A percentile compares a stretch with the other conserved stretches of the same genome.
Conservation (phyloP, 1,140 invertebrate genomes). For the Zaprionus ornatus region DNA sequence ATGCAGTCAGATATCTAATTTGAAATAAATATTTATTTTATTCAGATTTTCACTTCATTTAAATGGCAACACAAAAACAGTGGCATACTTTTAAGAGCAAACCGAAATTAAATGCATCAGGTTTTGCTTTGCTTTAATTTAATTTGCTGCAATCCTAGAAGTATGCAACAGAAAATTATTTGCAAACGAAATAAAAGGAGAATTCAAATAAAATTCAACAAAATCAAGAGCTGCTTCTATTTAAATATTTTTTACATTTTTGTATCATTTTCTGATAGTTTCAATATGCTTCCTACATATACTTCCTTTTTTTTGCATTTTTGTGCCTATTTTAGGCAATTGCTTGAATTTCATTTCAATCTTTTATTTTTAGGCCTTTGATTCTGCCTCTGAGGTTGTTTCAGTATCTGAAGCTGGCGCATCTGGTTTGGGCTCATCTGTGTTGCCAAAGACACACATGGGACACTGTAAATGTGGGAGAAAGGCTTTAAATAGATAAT, state of each 20-base stretch:
- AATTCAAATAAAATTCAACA: not conserved
- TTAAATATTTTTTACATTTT: conserved; percentile 50
- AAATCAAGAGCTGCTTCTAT: not conserved
- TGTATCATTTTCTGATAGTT: conserved; percentile 47
- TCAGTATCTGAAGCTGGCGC: conserved; percentile 84
- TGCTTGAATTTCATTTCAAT: conserved; percentile 12
- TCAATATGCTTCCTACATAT: not conserved
- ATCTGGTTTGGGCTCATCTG: conserved; percentile 75
- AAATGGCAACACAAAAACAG: not conserved
- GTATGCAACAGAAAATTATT: not conserved
- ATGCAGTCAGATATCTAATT: not conserved
- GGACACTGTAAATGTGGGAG: conserved; percentile 85
- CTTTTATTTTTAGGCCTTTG: conserved; percentile 53
- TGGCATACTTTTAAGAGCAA: conserved; percentile 2
- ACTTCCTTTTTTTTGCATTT: conserved; percentile 33
- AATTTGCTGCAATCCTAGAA: not conserved
- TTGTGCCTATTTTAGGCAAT: conserved; percentile 53
- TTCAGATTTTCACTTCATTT: not conserved
- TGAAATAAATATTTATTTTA: not conserved
- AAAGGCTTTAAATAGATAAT: not conserved
- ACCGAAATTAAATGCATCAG: not conserved
- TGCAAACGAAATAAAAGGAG: not conserved
- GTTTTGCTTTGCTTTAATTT: not conserved
- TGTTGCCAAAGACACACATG: conserved; percentile 85
- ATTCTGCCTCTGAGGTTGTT: conserved; percentile 73